phyloP scores from a whole-genome alignment of 1,140 invertebrate genomes.

The Grapholita molesta region DNA sequence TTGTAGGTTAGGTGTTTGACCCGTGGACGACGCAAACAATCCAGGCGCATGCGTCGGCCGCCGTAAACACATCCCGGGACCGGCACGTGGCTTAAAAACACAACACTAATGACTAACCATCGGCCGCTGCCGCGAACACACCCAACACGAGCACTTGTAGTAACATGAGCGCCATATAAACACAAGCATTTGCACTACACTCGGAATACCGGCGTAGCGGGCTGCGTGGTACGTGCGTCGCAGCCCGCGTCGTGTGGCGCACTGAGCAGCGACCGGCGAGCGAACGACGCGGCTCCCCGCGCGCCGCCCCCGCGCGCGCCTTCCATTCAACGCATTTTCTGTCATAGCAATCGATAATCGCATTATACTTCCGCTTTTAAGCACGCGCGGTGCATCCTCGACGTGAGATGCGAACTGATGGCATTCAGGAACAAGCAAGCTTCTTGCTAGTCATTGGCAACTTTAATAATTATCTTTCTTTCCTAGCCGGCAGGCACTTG shows the following conservation, averaged over 20 bases:
- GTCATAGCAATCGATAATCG: constrained; percentile 76
- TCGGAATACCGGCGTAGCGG: constrained; percentile 52
- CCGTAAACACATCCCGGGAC: constrained; percentile 60
- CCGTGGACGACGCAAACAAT: constrained; percentile 57
- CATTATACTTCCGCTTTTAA: constrained; percentile 72
- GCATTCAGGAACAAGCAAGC: neutral
- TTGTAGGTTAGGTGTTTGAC: constrained; percentile 67
- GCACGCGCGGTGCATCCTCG: constrained; percentile 60
- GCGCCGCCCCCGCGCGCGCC: constrained; percentile 36
- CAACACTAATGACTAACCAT: constrained; percentile 51
- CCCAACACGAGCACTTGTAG: constrained; percentile 70
- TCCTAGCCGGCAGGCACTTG: too few species aligned
- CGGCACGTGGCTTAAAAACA: constrained; percentile 56
- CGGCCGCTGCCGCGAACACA: constrained; percentile 66
- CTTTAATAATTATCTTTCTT: too few species aligned
- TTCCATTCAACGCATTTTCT: constrained; percentile 75
- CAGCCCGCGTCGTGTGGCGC: constrained; percentile 69
- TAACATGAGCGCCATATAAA: constrained; percentile 75
- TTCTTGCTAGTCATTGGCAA: too few species aligned
- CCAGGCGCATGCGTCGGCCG: constrained; percentile 61
- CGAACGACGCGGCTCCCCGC: constrained; percentile 25
- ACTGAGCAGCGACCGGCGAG: constrained; percentile 38
- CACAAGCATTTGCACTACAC: constrained; percentile 72
- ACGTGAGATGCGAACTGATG: constrained; percentile 10
- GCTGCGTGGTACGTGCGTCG: constrained; percentile 64